A percentile compares a stretch with the other conserved stretches of the same genome.
Conservation (phyloP, 1,140 invertebrate species). For the Drosophila kohkoa region DNA sequence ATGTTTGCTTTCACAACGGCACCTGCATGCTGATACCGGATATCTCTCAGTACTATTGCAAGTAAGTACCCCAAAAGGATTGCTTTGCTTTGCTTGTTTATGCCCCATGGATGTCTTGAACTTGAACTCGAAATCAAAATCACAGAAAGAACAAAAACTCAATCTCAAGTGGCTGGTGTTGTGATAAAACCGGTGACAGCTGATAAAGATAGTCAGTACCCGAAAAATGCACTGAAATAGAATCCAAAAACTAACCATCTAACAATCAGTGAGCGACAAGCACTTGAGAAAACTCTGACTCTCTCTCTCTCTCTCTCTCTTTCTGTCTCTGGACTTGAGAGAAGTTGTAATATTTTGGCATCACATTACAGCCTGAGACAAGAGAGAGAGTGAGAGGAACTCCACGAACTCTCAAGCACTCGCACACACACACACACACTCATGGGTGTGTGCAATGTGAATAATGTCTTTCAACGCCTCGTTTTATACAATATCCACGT, state of each 20-base stretch:
- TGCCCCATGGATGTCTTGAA: background rate
- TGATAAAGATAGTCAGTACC: conserved; percentile 57
- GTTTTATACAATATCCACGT: conserved; percentile 61
- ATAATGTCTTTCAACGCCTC: conserved; percentile 80
- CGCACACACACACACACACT: conserved; percentile 10
- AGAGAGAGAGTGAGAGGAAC: conserved; percentile 12
- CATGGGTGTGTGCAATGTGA: conserved; percentile 70
- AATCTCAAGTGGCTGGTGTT: conserved; percentile 53
- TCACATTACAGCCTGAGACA: conserved; percentile 61
- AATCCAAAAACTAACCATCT: conserved; percentile 22
- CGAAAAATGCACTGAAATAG: background rate
- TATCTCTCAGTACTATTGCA: conserved; percentile 91
- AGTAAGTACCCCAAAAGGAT: conserved; percentile 86
- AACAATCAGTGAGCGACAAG: conserved; percentile 16
- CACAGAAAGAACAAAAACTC: background rate
- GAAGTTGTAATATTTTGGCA: conserved; percentile 70
- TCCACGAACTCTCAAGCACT: conserved; percentile 17
- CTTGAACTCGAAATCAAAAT: background rate
- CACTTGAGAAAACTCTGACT: conserved; percentile 37
- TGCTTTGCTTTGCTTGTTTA: conserved; percentile 12
- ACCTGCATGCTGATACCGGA: conserved; percentile 92
- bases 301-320: background rate
- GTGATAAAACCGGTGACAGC: conserved; percentile 72
- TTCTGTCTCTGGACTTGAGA: too few relatives aligned
- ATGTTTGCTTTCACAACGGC: conserved; percentile 92